A percentile compares a stretch with the other conserved stretches of the same genome.
These are phyloP conservation scores for Drosophila histrio DNA, from an alignment of 2,888 invertebrate genomes.

Conservation along the genomic window DNA sequence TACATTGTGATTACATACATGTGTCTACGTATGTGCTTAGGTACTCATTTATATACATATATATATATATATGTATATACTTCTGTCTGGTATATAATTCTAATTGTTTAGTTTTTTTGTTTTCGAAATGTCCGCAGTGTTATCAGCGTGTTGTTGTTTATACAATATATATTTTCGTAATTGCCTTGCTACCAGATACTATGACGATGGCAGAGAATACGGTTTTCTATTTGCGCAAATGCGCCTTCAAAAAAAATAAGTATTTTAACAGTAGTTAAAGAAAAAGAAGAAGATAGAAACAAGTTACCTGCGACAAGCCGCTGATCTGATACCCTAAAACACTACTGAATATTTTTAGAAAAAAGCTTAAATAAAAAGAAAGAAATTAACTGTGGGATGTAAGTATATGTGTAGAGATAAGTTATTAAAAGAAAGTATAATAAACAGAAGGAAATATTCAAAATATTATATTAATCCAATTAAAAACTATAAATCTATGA, in stretches of 20 bases:
- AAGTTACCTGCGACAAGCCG: background rate
- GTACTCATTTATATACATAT: background rate
- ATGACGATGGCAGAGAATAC: background rate
- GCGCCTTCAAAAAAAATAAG: conserved; percentile 21
- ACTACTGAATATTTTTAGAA: too few species aligned
- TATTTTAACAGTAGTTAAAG: conserved; percentile 7
- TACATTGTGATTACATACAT: conserved; percentile 24
- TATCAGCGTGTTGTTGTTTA: conserved; percentile 55
- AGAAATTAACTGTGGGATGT: too few species aligned
- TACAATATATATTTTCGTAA: conserved; percentile 53
- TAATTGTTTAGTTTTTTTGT: conserved; percentile 58
- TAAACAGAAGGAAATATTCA: too few species aligned
- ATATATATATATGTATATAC: background rate
- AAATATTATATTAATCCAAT: too few species aligned
- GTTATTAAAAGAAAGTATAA: too few species aligned
- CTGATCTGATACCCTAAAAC: background rate
- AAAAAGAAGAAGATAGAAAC: conserved; percentile 4
- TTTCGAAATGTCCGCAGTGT: conserved; percentile 58
- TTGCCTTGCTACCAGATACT: conserved; percentile 28
- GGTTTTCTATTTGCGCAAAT: conserved; percentile 47
- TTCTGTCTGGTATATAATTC: conserved; percentile 24
- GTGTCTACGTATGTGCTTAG: background rate
- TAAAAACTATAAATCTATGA: too few species aligned
- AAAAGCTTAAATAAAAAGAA: too few species aligned
- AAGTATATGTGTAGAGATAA: too few species aligned